Evolutionary conservation across 2,888 invertebrate genomes (phyloP).

Genomic region (Tachina lurida): DNA sequence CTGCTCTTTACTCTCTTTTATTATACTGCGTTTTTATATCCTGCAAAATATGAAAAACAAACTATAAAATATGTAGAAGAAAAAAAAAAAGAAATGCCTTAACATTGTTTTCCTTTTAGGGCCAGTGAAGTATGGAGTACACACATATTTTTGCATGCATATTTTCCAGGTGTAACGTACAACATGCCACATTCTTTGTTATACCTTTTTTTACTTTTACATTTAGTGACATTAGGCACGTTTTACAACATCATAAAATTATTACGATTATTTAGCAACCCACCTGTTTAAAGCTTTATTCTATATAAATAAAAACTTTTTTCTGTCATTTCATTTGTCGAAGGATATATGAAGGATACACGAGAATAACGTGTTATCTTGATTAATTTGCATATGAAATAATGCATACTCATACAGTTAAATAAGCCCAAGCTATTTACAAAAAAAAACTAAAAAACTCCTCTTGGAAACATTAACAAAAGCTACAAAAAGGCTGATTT

Average conservation of each 20-base stretch:
- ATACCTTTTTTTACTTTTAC: constrained; percentile 14
- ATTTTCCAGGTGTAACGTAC: constrained; percentile 36
- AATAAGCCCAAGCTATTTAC: constrained; percentile 7
- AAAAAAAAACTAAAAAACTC: not conserved
- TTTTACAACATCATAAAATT: constrained; percentile 72
- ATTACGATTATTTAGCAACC: constrained; percentile 69
- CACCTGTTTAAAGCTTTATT: constrained; percentile 40
- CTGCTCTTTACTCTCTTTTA: constrained; percentile 22
- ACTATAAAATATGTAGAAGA: constrained; percentile 28
- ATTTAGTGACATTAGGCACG: constrained; percentile 71
- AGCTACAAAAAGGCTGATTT: not conserved
- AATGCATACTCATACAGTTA: constrained; percentile 56
- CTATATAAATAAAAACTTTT: constrained; percentile 6
- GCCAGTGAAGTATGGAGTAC: constrained; percentile 18
- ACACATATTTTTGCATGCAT: constrained; percentile 57
- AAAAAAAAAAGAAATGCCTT: constrained; percentile 59
- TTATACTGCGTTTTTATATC: constrained; percentile 56
- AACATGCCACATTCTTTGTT: constrained; percentile 39
- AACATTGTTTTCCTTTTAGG: constrained; percentile 70
- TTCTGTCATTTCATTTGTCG: constrained; percentile 43
- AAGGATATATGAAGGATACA: constrained; percentile 63
- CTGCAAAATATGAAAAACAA: constrained; percentile 44
- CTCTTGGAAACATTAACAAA: not conserved
- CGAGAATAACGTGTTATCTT: constrained; percentile 74
- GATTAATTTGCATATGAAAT: constrained; percentile 81